Evolutionary conservation across 2,113 vertebrate species (phyloP).

Genomic region (Engystomops pustulosus): DNA sequence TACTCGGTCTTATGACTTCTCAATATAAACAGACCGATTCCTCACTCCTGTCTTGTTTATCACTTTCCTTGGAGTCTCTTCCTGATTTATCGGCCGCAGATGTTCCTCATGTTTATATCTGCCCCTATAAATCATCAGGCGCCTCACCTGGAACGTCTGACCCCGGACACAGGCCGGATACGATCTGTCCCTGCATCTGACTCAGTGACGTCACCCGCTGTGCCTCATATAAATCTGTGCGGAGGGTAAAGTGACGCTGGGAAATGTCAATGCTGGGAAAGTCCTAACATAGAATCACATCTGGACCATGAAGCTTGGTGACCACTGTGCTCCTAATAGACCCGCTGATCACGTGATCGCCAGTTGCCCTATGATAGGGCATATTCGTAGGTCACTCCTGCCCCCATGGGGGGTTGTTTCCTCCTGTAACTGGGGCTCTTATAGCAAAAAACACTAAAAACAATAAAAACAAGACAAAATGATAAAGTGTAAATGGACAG

Average conservation of each 20-base stretch:
- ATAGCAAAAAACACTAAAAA: too few relatives aligned
- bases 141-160: conserved; percentile 15
- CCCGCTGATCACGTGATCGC: too few relatives aligned
- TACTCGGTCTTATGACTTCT: too few relatives aligned
- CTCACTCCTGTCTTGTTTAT: background rate
- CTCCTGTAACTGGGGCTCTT: too few relatives aligned
- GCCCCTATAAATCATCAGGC: conserved; percentile 3
- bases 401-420: too few relatives aligned
- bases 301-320: too few relatives aligned
- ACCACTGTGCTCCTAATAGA: too few relatives aligned
- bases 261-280: background rate
- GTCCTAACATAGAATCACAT: background rate
- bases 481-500: too few relatives aligned
- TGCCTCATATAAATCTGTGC: conserved; percentile 20
- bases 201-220: conserved; percentile 10
- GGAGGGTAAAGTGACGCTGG: background rate
- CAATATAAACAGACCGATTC: background rate
- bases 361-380: too few relatives aligned
- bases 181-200: background rate
- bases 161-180: conserved; percentile 17
- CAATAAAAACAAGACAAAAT: too few relatives aligned
- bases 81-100: background rate
- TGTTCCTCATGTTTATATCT: background rate
- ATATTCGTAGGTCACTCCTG: too few relatives aligned
- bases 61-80: background rate